Conservation (phyloP, 2,888 invertebrate genomes). For the Stenoptilia bipunctidactyla region DNA sequence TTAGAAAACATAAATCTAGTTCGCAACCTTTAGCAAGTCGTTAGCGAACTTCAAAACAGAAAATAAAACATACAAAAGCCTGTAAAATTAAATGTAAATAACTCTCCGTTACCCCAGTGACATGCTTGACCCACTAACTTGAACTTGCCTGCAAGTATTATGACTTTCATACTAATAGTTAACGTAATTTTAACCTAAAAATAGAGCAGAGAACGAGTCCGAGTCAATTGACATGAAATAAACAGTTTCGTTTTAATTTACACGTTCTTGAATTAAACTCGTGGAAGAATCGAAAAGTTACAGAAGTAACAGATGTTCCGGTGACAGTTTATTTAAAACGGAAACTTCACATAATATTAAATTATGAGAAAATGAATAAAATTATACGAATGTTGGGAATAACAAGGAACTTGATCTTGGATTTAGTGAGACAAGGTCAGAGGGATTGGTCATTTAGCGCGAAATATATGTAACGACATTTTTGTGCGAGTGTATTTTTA, state of each 20-base stretch:
- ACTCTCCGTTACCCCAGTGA: constrained; percentile 58
- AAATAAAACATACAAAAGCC: not conserved
- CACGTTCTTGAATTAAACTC: too few species aligned
- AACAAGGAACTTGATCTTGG: constrained; percentile 36
- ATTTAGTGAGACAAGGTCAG: constrained; percentile 39
- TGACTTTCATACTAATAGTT: constrained; percentile 16
- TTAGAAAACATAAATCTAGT: too few species aligned
- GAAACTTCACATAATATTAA: too few species aligned
- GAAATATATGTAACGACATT: not conserved
- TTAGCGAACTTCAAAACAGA: not conserved
- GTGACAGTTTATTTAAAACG: too few species aligned
- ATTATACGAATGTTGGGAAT: constrained; percentile 21
- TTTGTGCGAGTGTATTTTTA: not conserved
- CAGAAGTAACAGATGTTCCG: too few species aligned
- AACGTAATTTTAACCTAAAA: constrained; percentile 19
- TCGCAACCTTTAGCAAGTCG: too few species aligned
- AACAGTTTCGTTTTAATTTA: constrained; percentile 7
- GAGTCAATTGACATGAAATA: constrained; percentile 37
- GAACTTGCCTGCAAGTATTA: constrained; percentile 23
- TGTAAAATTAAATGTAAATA: constrained; percentile 43
- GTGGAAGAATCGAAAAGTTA: too few species aligned
- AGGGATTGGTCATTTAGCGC: not conserved
- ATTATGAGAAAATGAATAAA: too few species aligned
- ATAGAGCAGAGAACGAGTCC: constrained; percentile 52
- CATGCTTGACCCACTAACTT: constrained; percentile 54